A percentile compares a stretch with the other conserved stretches of the same genome.
These are phyloP conservation scores for Aptenodytes patagonicus DNA, from an alignment of 2,113 vertebrate genomes.

Conservation along the genomic window DNA sequence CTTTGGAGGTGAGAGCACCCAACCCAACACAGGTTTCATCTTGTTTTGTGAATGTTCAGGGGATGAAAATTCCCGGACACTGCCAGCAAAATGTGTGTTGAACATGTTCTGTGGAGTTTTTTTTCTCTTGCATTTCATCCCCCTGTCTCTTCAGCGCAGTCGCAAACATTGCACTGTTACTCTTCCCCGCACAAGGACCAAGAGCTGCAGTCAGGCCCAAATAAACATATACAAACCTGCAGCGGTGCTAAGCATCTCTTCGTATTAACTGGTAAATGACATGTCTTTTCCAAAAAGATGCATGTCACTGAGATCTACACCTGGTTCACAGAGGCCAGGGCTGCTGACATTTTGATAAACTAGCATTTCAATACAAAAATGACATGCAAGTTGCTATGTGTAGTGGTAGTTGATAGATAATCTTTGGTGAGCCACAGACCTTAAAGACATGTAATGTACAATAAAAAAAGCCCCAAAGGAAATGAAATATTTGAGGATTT, in stretches of 20 bases:
- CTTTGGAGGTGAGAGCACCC: not conserved
- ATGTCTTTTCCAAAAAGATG: not conserved
- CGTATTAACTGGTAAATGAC: not conserved
- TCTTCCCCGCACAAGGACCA: fast-evolving
- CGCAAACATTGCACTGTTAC: not conserved
- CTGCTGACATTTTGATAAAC: fast-evolving
- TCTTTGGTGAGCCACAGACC: not conserved
- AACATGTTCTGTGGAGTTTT: fast-evolving
- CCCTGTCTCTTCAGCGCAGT: fast-evolving
- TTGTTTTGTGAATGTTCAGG: not conserved
- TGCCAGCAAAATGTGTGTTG: not conserved
- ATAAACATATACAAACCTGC: fast-evolving
- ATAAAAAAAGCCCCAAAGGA: not conserved
- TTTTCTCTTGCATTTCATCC: not conserved
- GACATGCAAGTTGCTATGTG: fast-evolving
- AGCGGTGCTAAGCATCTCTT: not conserved
- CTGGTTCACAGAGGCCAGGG: not conserved
- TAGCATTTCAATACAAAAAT: fast-evolving
- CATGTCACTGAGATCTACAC: not conserved
- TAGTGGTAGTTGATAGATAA: fast-evolving
- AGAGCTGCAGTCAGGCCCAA: not conserved
- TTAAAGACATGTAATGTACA: not conserved
- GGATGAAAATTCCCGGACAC: not conserved
- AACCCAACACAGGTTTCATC: not conserved
- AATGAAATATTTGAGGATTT: not conserved